Evolutionary conservation across 2,888 invertebrate species (phyloP), one percentile per base, ranked within the genome.

Genomic region (Drosophila histrio): DNA sequence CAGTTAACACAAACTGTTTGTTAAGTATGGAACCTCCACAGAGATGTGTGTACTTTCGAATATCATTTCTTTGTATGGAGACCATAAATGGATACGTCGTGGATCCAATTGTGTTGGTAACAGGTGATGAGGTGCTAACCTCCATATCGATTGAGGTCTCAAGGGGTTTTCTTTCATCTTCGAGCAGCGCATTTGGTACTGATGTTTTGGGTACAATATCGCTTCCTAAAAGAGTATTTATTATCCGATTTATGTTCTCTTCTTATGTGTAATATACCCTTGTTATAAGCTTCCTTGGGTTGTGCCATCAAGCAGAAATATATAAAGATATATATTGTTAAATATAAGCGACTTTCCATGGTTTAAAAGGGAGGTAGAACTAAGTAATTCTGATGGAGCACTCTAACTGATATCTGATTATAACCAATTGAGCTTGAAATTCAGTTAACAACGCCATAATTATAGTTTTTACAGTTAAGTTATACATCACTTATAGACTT

Each of bases 1-100:
- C 89, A 0, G 89, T 89, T n/a, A 91, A 28, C 1, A 91, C 84
- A 34, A 89, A 75, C 7, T 83, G 61, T n/a, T 79, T 73, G 15
- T 72, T 60, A 8, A 91, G 75, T 11, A 91, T 91, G 0, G 84
- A 78, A n/a, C 91, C 91, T 3, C 91, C 91, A 57, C 91, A 91
- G 3, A 79, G 68, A 30, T 89, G 88, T 8, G 58, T 49, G 46
- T 81, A 87, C 8, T 32, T 72, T 0, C 53, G 66, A 1, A 46
- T 61, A 0, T 17, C 26, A 46, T 66, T 58, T 22, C 66, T 21
- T 22, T 88, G 84, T 13, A 88, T 30, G n/a, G 84, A 88, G 3
- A 77, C 84, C 3, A 86, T 24, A 46, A 83, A 88, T 6, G 83
- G 54, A 32, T 39, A 65, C 11, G 2, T 52, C 39, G 21, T 11